Evolutionary conservation across 2,797 vertebrate species (phyloP).

Genomic region (Hylomyscus alleni): DNA sequence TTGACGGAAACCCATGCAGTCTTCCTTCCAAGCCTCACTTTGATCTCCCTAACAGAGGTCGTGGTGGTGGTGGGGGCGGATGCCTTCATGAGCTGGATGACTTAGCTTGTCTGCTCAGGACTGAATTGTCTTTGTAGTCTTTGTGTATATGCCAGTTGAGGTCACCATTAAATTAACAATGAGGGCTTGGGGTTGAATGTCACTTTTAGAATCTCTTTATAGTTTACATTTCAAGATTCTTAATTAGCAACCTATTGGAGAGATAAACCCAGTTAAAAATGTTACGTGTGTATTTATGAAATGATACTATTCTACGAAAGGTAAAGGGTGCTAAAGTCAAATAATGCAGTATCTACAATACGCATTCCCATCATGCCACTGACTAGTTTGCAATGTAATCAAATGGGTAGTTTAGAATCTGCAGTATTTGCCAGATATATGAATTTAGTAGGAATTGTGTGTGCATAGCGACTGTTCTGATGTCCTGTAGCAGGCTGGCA

Average conservation of each 20-base stretch:
- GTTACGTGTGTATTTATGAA: conserved; percentile 58
- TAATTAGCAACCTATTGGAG: conserved; percentile 69
- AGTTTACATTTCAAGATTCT: conserved; percentile 70
- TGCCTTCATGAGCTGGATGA: conserved; percentile 29
- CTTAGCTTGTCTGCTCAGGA: conserved; percentile 39
- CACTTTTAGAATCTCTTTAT: conserved; percentile 73
- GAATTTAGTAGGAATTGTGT: conserved; percentile 47
- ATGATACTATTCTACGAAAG: conserved; percentile 30
- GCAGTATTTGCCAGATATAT: conserved; percentile 52
- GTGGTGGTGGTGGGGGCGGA: background rate
- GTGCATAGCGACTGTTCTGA: conserved; percentile 11
- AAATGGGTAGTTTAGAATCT: conserved; percentile 54
- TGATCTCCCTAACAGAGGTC: conserved; percentile 75
- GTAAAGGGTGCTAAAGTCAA: conserved; percentile 32
- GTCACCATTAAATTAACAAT: conserved; percentile 73
- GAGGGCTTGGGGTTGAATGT: conserved; percentile 51
- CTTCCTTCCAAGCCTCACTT: conserved; percentile 72
- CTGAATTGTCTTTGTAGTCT: conserved; percentile 59
- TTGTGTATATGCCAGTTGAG: conserved; percentile 48
- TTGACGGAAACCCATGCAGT: conserved; percentile 76
- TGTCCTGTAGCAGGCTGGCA: conserved; percentile 40
- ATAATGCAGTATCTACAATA: conserved; percentile 51
- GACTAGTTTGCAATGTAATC: conserved; percentile 63
- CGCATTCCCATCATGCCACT: background rate
- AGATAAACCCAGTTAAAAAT: conserved; percentile 68